These are phyloP conservation scores for Boleophthalmus pectinirostris DNA, from an alignment of 2,113 vertebrate genomes.

Conservation along the genomic window DNA sequence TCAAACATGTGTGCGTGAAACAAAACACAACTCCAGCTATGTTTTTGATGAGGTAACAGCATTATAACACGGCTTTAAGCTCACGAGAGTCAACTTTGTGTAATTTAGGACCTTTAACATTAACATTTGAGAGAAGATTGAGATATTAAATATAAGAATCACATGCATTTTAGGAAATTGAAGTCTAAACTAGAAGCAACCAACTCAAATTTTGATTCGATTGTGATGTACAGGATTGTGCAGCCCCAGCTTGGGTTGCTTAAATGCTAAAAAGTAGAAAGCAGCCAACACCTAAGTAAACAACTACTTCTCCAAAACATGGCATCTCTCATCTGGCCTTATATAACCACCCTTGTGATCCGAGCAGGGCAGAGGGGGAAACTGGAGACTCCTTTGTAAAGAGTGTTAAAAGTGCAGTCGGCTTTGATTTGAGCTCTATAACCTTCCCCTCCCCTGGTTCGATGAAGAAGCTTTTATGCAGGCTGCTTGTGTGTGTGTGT, in stretches of 20 bases:
- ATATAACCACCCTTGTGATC: conserved; percentile 10
- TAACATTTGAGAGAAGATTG: no score
- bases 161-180: no score
- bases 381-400: conserved; percentile 3
- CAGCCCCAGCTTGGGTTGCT: neutral
- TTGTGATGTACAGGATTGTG: neutral
- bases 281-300: conserved; percentile 40
- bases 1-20: no score
- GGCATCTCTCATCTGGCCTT: conserved; percentile 15
- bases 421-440: neutral
- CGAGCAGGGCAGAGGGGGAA: neutral
- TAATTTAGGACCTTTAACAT: no score
- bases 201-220: no score
- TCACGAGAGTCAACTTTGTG: no score
- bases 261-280: neutral
- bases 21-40: no score
- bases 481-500: conserved; percentile 2
- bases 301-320: conserved; percentile 31
- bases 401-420: conserved; percentile 1
- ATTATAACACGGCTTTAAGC: no score
- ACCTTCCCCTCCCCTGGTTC: neutral
- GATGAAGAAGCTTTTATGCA: conserved; percentile 3
- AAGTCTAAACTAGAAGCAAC: no score
- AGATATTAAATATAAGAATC: no score
- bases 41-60: no score